Base-by-base conservation (phyloP, 2,888 invertebrate genomes). In the Mamestra brassicae region DNA sequence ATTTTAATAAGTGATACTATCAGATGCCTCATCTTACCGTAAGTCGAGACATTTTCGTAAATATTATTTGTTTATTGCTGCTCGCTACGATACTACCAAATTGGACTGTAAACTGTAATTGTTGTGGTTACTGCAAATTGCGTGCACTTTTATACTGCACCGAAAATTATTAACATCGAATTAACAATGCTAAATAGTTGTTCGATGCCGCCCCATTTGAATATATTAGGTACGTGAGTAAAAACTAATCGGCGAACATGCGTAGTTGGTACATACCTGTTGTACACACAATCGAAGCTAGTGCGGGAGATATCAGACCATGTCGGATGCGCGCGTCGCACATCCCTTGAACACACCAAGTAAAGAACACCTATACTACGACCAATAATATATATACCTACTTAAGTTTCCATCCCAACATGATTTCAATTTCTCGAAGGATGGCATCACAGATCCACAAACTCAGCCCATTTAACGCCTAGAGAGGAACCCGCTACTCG, bases 71-170 rank as follows among this genome's bases (percentile, higher is more conserved):
- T 78, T 50, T 78, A 36, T 83, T 83, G 73, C 85, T 88, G 86
- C 88, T 89, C 85, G 88, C 86, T 91, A 85, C 89, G 85, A 92
- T 87, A 92, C 91, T 88, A 91, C 90, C 88, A 84, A 87, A 91
- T 90, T 90, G 91, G 90, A 92, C 91, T 91, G 90, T 85, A 90
- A 89, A 89, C 81, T 91, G 91, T 87, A 92, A 92, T 94, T 93
- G 93, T 92, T 87, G 90, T 91, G 90, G 89, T 88, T 91, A 84
- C 86, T 83, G 87, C 89, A 90, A 91, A 91, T 87, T 90, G 85
- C 92, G 81, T 91, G 95, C 95, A 93, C 95, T 95, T 96, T 92
- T 95, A 96, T 96, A 96, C 94, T 92, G 90, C 91, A 88, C 92
- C 90, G 89, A 95, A 95, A 94, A 94, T 93, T 94, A 93, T 94